phyloP scores from a whole-genome alignment of 2,797 vertebrate species.

The Peromyscus nudipes region DNA sequence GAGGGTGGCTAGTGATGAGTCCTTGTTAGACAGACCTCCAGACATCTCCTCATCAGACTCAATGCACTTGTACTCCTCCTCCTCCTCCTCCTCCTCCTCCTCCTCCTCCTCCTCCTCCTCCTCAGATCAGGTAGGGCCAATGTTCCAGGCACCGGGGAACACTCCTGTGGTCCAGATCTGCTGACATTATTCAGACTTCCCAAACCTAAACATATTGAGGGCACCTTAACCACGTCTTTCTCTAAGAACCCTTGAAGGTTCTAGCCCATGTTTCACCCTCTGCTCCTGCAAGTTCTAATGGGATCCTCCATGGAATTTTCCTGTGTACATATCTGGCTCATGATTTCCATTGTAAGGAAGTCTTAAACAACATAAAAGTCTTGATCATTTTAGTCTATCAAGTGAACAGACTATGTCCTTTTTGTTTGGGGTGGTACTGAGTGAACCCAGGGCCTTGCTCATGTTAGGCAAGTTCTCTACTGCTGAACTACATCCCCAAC shows the following conservation, averaged over 20 bases:
- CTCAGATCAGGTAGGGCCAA: background rate
- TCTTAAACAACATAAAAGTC: background rate
- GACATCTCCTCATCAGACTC: background rate
- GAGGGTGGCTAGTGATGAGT: background rate
- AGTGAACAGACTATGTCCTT: background rate
- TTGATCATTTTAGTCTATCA: background rate
- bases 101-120: background rate
- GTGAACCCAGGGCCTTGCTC: background rate
- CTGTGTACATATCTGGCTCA: background rate
- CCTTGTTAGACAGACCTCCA: background rate
- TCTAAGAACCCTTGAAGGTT: background rate
- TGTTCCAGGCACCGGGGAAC: background rate
- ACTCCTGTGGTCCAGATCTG: background rate
- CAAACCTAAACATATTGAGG: background rate
- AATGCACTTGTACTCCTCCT: background rate
- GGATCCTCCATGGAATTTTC: background rate
- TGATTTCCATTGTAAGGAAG: background rate
- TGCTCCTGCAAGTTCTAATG: background rate
- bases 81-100: background rate
- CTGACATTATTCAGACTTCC: background rate
- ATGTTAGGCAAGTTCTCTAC: background rate
- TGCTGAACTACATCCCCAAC: background rate
- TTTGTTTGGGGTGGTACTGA: background rate
- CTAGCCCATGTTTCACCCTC: background rate
- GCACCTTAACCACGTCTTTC: background rate